Percentiles rank a stretch among this genome's conserved stretches.
Conservation (phyloP, 2,888 invertebrate genomes). For the Lobophora halterata region DNA sequence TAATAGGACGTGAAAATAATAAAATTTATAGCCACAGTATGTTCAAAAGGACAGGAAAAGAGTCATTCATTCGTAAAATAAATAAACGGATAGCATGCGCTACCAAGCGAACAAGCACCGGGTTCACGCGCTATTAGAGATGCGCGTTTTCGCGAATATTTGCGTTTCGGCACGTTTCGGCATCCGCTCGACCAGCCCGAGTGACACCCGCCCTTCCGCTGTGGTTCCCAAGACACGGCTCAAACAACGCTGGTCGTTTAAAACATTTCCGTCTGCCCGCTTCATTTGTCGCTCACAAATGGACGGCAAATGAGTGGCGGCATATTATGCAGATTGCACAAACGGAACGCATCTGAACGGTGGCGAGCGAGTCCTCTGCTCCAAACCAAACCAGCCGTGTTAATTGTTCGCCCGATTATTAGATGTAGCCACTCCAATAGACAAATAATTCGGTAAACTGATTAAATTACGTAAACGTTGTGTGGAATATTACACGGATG, state of each 20-base stretch:
- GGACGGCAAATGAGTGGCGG: slow-evolving; percentile 62
- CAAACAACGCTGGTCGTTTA: slow-evolving; percentile 42
- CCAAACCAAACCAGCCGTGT: slow-evolving; percentile 40
- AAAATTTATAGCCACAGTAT: slow-evolving; percentile 18
- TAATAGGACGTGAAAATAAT: slow-evolving; percentile 17
- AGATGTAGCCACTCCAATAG: slow-evolving; percentile 46
- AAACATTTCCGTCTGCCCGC: slow-evolving; percentile 51
- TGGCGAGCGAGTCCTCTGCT: slow-evolving; percentile 26
- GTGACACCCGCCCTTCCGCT: slow-evolving; percentile 31
- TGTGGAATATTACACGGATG: slow-evolving; percentile 44
- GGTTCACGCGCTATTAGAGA: slow-evolving; percentile 65
- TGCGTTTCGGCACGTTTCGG: slow-evolving; percentile 44
- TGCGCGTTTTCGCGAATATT: slow-evolving; percentile 49
- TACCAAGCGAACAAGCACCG: slow-evolving; percentile 53
- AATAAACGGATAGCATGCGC: slow-evolving; percentile 41
- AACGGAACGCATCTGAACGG: slow-evolving; percentile 50
- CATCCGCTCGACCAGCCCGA: slow-evolving; percentile 34
- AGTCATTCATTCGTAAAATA: slow-evolving; percentile 47
- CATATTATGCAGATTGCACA: slow-evolving; percentile 67
- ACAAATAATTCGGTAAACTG: slow-evolving; percentile 51
- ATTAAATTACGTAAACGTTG: slow-evolving; percentile 51
- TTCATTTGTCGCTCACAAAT: slow-evolving; percentile 72
- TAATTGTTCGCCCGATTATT: slow-evolving; percentile 54
- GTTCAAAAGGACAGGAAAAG: slow-evolving; percentile 33
- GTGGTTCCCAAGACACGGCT: slow-evolving; percentile 34